A percentile compares a stretch with the other conserved stretches of the same genome.
Evolutionary conservation across 2,888 invertebrate genomes (phyloP).

Genomic region (Caenorhabditis uteleia): DNA sequence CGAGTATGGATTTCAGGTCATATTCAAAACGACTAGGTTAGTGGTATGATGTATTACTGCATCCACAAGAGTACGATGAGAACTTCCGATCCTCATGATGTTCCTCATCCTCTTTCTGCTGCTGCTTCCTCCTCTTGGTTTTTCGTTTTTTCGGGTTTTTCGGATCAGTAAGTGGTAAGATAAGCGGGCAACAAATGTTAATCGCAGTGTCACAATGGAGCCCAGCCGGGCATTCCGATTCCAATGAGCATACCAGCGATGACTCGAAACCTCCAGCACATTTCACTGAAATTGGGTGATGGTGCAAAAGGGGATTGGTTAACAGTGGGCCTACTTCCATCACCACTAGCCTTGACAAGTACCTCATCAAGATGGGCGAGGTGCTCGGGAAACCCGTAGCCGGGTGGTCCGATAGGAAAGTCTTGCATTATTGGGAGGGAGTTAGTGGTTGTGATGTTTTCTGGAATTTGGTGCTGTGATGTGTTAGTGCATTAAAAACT

Average conservation of each 20-base stretch:
- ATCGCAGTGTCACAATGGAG: constrained; percentile 59
- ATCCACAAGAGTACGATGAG: constrained; percentile 24
- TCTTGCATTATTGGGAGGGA: constrained; percentile 27
- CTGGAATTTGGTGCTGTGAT: constrained; percentile 11
- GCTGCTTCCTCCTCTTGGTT: constrained; percentile 23
- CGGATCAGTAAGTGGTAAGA: constrained; percentile 59
- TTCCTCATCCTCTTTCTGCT: not conserved
- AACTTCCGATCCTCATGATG: not conserved
- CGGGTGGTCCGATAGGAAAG: constrained; percentile 61
- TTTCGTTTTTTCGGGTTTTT: constrained; percentile 37
- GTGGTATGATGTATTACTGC: constrained; percentile 14
- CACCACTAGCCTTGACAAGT: constrained; percentile 61
- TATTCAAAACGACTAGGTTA: not conserved
- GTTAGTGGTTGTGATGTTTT: constrained; percentile 21
- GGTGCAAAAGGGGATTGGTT: not conserved
- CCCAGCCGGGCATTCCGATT: constrained; percentile 61
- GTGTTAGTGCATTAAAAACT: too few species aligned
- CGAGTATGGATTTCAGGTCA: too few species aligned
- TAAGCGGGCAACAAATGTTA: constrained; percentile 63
- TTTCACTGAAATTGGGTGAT: constrained; percentile 31
- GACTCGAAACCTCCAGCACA: constrained; percentile 62
- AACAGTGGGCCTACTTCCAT: constrained; percentile 52
- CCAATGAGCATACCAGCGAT: constrained; percentile 47
- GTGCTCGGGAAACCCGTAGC: constrained; percentile 57
- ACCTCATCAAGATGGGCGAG: constrained; percentile 57